These are phyloP conservation scores for Xanthostigma xanthostigma DNA, from an alignment of 2,888 invertebrate genomes.

Conservation along the genomic window DNA sequence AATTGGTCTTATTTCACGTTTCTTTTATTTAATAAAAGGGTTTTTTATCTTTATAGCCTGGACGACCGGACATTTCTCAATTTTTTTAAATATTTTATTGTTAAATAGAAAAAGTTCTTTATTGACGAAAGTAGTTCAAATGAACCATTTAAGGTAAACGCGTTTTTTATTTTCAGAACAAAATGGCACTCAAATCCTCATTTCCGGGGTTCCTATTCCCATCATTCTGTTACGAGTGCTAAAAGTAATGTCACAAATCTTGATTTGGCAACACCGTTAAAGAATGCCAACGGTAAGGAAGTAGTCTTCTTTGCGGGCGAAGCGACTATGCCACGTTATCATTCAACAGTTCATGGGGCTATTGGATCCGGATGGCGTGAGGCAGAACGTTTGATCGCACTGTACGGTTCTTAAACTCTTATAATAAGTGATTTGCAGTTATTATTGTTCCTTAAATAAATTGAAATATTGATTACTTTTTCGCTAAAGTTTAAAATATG, in stretches of 20 bases:
- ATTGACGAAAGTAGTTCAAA: too few relatives aligned
- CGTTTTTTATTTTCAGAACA: conserved; percentile 34
- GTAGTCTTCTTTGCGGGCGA: conserved; percentile 45
- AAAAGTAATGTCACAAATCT: conserved; percentile 31
- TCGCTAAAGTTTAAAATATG: too few relatives aligned
- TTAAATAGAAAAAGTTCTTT: too few relatives aligned
- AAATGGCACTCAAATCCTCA: conserved; percentile 53
- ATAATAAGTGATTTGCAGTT: too few relatives aligned
- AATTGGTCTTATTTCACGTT: too few relatives aligned
- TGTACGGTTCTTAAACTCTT: conserved; percentile 14
- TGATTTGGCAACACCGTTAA: conserved; percentile 41
- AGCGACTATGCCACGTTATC: conserved; percentile 33
- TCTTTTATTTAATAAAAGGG: too few relatives aligned
- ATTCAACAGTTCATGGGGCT: conserved; percentile 40
- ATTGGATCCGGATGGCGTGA: conserved; percentile 36
- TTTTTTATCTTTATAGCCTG: too few relatives aligned
- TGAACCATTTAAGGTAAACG: conserved; percentile 23
- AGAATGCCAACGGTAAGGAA: conserved; percentile 29
- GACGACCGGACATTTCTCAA: too few relatives aligned
- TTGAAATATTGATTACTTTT: too few relatives aligned
- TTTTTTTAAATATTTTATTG: too few relatives aligned
- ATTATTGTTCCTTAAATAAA: too few relatives aligned
- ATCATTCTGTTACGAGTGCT: conserved; percentile 36
- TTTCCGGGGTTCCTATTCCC: conserved; percentile 58
- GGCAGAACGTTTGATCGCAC: conserved; percentile 29